Percentiles rank a stretch among this genome's conserved stretches.
phyloP scores from a whole-genome alignment of 2,888 invertebrate species.

The Cataglyphis altisquamis region DNA sequence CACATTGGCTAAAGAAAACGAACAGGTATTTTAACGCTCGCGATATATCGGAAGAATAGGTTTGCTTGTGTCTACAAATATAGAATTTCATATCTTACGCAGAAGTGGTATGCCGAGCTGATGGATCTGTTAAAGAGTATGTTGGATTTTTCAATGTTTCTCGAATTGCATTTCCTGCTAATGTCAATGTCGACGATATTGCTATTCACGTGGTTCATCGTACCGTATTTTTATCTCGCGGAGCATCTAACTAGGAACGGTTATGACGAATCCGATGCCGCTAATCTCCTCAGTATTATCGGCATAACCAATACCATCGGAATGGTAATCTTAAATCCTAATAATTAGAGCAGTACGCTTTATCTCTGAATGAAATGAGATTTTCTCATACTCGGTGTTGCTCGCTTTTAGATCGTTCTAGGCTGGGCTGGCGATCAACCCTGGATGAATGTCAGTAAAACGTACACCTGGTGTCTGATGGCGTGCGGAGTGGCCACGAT shows the following conservation, averaged over 20 bases:
- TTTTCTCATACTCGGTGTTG: not conserved
- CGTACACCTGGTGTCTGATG: slow-evolving; percentile 93
- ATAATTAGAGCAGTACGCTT: slow-evolving; percentile 75
- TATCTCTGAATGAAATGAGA: not conserved
- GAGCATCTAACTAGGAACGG: slow-evolving; percentile 92
- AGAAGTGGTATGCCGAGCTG: slow-evolving; percentile 92
- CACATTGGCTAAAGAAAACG: slow-evolving; percentile 91
- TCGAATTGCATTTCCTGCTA: slow-evolving; percentile 92
- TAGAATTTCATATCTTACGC: slow-evolving; percentile 60
- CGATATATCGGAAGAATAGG: not conserved
- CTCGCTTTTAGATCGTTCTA: slow-evolving; percentile 89
- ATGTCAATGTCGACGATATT: slow-evolving; percentile 95
- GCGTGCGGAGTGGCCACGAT: slow-evolving; percentile 89
- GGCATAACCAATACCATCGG: slow-evolving; percentile 97
- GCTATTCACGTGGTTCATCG: slow-evolving; percentile 97
- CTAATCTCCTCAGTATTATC: slow-evolving; percentile 94
- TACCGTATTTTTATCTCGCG: slow-evolving; percentile 97
- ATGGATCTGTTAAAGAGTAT: slow-evolving; percentile 90
- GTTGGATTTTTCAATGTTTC: slow-evolving; percentile 93
- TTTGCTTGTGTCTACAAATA: not conserved
- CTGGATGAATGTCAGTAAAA: slow-evolving; percentile 93
- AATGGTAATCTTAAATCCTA: slow-evolving; percentile 89
- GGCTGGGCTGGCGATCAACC: slow-evolving; percentile 96
- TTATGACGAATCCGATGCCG: slow-evolving; percentile 91
- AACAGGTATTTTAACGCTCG: slow-evolving; percentile 88